Conservation (phyloP, 2,888 invertebrate genomes). For the Beris chalybata region DNA sequence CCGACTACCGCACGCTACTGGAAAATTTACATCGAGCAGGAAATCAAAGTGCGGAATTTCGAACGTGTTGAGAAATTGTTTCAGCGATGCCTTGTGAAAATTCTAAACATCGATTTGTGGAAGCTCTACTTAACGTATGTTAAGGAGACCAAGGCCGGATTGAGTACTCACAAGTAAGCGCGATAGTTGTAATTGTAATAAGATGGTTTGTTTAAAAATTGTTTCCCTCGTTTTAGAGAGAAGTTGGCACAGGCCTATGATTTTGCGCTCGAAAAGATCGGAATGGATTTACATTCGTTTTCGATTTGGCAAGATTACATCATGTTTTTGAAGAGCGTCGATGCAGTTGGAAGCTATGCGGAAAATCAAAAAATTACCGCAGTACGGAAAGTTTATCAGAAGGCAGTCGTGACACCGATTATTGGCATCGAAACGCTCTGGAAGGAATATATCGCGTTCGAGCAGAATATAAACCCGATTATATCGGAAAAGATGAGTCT, state of each 20-base stretch:
- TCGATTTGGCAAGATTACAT: conserved; percentile 98
- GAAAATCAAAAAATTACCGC: conserved; percentile 99
- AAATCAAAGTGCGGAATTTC: conserved; percentile 95
- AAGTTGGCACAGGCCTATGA: conserved; percentile 99
- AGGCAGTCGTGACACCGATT: conserved; percentile 95
- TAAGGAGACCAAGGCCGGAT: conserved; percentile 93
- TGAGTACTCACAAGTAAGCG: conserved; percentile 89
- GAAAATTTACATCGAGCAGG: conserved; percentile 98
- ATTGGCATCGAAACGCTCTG: conserved; percentile 94
- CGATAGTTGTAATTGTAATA: conserved; percentile 1
- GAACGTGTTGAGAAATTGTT: conserved; percentile 99
- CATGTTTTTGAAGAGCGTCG: conserved; percentile 91
- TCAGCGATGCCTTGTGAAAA: conserved; percentile 96
- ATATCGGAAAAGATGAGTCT: conserved; percentile 96
- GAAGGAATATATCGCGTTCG: conserved; percentile 98
- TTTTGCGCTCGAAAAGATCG: conserved; percentile 98
- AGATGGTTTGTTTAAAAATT: background rate
- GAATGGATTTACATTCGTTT: conserved; percentile 96
- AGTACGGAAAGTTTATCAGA: conserved; percentile 94
- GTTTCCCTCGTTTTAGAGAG: conserved; percentile 66
- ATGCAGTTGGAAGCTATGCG: conserved; percentile 97
- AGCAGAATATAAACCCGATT: conserved; percentile 79
- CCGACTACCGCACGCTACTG: conserved; percentile 97
- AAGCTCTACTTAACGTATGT: conserved; percentile 96
- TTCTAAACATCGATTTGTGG: conserved; percentile 98